Base-by-base conservation (phyloP, 2,888 invertebrate species). In the Dermolepida albohirtum region DNA sequence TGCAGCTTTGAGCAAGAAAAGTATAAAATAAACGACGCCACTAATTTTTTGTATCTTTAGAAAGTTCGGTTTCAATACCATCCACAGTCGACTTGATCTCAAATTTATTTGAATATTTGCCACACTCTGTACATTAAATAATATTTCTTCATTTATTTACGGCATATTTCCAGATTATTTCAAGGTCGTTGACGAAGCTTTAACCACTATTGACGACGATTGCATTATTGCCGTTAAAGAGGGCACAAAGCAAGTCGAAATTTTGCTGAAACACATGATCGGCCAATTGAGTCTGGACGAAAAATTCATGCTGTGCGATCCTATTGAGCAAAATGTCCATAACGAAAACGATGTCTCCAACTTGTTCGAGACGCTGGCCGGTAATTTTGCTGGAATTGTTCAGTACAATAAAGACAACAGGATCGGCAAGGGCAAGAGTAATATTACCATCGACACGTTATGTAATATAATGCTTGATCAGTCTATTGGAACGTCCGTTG, bases 351-450 rank as follows among this genome's bases (percentile, higher is more conserved):
- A 95, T 77, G 86, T 95, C 11, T 86, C 91, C 0, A 96, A 91
- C 79, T 89, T 98, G 66, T 95, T 90, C 80, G 91, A 90, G 79
- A 88, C 88, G n/a, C 82, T 97, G 47, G 93, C 96, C 0, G 89
- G 91, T 50, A 92, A 94, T 82, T 94, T 97, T 82, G 96, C 95
- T 59, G 95, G 90, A 44, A 88, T 97, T 44, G 97, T 97, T 0
- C 97, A 98, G 78, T 97, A 97, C 81, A 97, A 97, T 81, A 93
- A 94, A 79, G 97, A 97, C 78, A 97, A 97, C 81, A 87, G 96
- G 29, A 89, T 89, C 8, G 86, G 90, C 78, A 86, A 86, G 74
- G 76, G 85, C 0, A 84, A 84, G 65, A 87, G 86, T 34, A 92
- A 90, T 72, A 85, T 95, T 7, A 95, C 95, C 1, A 93, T 97